A percentile compares a stretch with the other conserved stretches of the same genome.
Evolutionary conservation across 2,888 invertebrate genomes (phyloP).

Genomic region (Sicus ferrugineus): DNA sequence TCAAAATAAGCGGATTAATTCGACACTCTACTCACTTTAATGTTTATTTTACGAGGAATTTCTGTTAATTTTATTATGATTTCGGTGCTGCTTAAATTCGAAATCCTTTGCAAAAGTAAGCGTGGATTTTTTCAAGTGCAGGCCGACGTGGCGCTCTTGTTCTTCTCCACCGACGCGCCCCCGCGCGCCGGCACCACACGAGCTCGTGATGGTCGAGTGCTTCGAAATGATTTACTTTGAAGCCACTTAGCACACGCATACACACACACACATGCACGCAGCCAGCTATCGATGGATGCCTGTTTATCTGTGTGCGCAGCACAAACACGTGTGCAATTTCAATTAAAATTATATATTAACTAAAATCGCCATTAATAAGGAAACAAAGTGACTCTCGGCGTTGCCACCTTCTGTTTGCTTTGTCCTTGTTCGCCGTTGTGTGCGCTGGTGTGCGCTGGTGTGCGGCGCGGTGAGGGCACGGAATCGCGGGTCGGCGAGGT

Average conservation of each 20-base stretch:
- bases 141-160: no score
- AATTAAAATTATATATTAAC: slow-evolving; percentile 20
- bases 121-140: no score
- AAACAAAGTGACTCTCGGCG: background rate
- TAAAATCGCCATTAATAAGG: slow-evolving; percentile 1
- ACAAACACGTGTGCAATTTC: slow-evolving; percentile 20
- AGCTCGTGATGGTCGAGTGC: no score
- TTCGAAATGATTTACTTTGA: slow-evolving; percentile 11
- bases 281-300: slow-evolving; percentile 15
- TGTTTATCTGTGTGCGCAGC: slow-evolving; percentile 45
- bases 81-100: no score
- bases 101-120: no score
- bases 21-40: no score
- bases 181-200: no score
- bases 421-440: background rate
- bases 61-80: no score
- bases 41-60: no score
- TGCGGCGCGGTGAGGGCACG: background rate
- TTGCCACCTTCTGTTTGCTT: background rate
- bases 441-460: background rate
- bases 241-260: background rate
- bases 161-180: no score
- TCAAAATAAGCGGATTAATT: no score
- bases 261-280: slow-evolving; percentile 35
- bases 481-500: background rate